These are phyloP conservation scores for Calypte anna DNA, from an alignment of 2,113 vertebrate species.

Conservation along the genomic window DNA sequence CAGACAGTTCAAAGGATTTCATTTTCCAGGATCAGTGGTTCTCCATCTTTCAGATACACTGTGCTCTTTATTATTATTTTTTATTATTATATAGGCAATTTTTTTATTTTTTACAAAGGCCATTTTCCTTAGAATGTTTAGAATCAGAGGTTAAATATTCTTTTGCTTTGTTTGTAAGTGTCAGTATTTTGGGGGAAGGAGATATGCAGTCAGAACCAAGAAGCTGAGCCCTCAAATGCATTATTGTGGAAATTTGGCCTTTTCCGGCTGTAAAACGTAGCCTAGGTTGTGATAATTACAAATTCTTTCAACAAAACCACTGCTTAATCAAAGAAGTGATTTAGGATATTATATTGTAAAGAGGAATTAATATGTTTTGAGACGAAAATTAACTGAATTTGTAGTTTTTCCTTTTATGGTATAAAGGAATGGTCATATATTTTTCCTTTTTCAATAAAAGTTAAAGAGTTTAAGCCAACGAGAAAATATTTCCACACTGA, in stretches of 20 bases:
- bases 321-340: not conserved
- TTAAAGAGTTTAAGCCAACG: conserved; percentile 69
- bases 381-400: conserved; percentile 20
- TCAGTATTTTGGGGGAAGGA: not conserved
- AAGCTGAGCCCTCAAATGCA: not conserved
- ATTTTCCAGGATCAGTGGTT: not conserved
- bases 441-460: conserved; percentile 75
- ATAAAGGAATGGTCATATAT: conserved; percentile 65
- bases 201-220: not conserved
- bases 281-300: not conserved
- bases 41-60: not conserved
- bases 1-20: not conserved
- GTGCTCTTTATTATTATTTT: not conserved
- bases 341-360: conserved; percentile 2
- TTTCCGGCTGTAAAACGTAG: not conserved
- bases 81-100: not conserved
- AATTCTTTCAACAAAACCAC: not conserved
- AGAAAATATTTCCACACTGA: conserved; percentile 78
- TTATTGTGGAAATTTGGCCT: not conserved
- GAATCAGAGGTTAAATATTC: not conserved
- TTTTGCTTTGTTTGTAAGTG: not conserved
- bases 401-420: conserved; percentile 70
- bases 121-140: not conserved
- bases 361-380: conserved; percentile 18
- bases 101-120: not conserved